phyloP scores from a whole-genome alignment of 2,888 invertebrate species.

The Diachrysia chrysitis region DNA sequence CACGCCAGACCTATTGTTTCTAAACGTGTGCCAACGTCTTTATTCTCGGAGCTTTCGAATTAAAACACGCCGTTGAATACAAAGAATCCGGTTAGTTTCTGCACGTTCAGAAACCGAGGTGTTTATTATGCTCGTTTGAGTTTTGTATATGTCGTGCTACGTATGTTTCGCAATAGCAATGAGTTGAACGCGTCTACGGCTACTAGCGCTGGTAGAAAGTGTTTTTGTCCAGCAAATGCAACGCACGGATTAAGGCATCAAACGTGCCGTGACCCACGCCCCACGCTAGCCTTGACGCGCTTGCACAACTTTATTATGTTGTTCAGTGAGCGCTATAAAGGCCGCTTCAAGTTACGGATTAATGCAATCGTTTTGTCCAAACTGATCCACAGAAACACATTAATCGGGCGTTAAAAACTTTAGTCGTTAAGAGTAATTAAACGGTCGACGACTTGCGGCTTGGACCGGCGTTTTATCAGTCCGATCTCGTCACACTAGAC shows the following conservation, averaged over 20 bases:
- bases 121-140: slow-evolving; percentile 56
- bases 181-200: slow-evolving; percentile 57
- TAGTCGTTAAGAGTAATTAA: slow-evolving; percentile 36
- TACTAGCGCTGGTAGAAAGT: slow-evolving; percentile 69
- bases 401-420: slow-evolving; percentile 35
- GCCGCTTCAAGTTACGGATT: slow-evolving; percentile 59
- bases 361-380: slow-evolving; percentile 41
- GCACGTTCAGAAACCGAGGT: slow-evolving; percentile 42
- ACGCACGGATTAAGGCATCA: slow-evolving; percentile 68
- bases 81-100: slow-evolving; percentile 47
- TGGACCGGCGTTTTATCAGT: slow-evolving; percentile 21
- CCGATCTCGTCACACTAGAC: slow-evolving; percentile 27
- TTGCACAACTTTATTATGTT: slow-evolving; percentile 68
- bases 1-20: slow-evolving; percentile 36
- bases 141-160: slow-evolving; percentile 54
- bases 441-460: slow-evolving; percentile 24
- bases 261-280: slow-evolving; percentile 66
- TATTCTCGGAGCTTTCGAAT: slow-evolving; percentile 53
- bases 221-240: slow-evolving; percentile 62
- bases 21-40: slow-evolving; percentile 38
- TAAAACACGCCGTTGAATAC: slow-evolving; percentile 52
- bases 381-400: slow-evolving; percentile 33
- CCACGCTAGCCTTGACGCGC: slow-evolving; percentile 58
- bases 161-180: slow-evolving; percentile 62
- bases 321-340: slow-evolving; percentile 63